These are phyloP conservation scores for Porites cylindrica DNA, from an alignment of 92 coral and sea anemone species.

Conservation along the genomic window DNA sequence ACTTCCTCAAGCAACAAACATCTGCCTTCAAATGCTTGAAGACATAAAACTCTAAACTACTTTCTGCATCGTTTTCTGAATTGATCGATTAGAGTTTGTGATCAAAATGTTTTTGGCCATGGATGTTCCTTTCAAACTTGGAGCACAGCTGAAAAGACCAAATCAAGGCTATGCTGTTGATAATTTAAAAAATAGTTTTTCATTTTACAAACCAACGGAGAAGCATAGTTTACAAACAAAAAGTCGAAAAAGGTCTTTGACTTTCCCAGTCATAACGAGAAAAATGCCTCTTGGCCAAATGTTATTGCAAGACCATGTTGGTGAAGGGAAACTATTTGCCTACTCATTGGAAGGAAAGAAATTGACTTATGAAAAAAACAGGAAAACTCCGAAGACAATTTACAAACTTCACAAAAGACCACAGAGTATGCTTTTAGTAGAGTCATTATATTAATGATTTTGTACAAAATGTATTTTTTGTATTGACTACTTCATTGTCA, in stretches of 20 bases:
- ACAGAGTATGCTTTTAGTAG: conserved; percentile 15
- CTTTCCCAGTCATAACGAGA: conserved; percentile 30
- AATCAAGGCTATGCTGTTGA: conserved; percentile 46
- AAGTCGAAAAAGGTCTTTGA: conserved; percentile 20
- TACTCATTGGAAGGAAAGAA: conserved; percentile 43
- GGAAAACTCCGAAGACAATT: background rate
- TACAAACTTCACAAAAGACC: background rate
- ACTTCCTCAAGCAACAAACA: background rate
- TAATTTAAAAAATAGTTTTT: conserved; percentile 28
- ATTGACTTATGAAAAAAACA: conserved; percentile 5
- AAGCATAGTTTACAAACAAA: background rate
- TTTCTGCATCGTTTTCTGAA: background rate
- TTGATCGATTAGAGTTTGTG: background rate
- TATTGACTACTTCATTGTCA: background rate
- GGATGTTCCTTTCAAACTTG: conserved; percentile 39
- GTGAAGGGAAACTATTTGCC: conserved; percentile 19
- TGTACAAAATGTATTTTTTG: background rate
- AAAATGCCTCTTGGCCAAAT: conserved; percentile 18
- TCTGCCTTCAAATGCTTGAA: background rate
- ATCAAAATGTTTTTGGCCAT: conserved; percentile 31
- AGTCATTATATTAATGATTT: background rate
- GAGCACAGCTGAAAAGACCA: conserved; percentile 23
- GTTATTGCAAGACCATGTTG: conserved; percentile 27
- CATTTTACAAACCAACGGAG: conserved; percentile 9
- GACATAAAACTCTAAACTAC: background rate